Base-by-base conservation (phyloP, 2,888 invertebrate genomes). In the Pseudococcus longispinus region DNA sequence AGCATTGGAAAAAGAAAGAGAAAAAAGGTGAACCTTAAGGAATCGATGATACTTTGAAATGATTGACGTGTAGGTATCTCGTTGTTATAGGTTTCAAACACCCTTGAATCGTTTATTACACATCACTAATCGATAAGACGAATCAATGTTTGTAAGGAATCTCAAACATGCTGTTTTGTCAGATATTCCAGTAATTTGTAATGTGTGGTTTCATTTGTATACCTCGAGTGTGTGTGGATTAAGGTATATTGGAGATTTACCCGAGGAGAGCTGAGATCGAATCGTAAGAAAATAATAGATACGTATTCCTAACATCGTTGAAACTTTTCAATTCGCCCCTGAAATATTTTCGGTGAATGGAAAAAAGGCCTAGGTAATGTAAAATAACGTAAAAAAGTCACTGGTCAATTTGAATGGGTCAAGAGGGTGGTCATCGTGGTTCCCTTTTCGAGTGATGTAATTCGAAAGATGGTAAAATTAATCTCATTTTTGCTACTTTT, bases 81-180 rank as follows among this genome's bases (percentile, higher is more conserved):
- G 77, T 42, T 77, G 42, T 37, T 42, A n/a, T n/a, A 77, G 20
- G 20, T 42, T 20, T 11, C 8, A 77, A 77, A 77, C 23, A 26
- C 23, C 20, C 37, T 20, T 42, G 42, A 37, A 20, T 77, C 20
- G 37, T 77, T 77, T 42, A 77, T 77, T 42, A 77, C 77, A 77
- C 77, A 77, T 77, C 77, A 77, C 77, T 77, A 77, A 77, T 77
- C 77, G 20, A 42, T 77, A 42, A 77, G 15, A 77, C 23, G 77
- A 42, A 77, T 77, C 77, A 77, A 42, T 77, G 15, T 74, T 74
- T 37, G 20, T 13, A 2, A 37, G 77, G 77, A 77, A 77, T 77
- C 42, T 77, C 4, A 77, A 42, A 29, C 77, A 77, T 15, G 32
- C 11, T 29, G 77, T 18, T 77, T 77, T 42, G 32, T 42, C 32